A percentile compares a stretch with the other conserved stretches of the same genome.
Conservation (phyloP, 2,888 invertebrate species). For the Piscicola geometra region DNA sequence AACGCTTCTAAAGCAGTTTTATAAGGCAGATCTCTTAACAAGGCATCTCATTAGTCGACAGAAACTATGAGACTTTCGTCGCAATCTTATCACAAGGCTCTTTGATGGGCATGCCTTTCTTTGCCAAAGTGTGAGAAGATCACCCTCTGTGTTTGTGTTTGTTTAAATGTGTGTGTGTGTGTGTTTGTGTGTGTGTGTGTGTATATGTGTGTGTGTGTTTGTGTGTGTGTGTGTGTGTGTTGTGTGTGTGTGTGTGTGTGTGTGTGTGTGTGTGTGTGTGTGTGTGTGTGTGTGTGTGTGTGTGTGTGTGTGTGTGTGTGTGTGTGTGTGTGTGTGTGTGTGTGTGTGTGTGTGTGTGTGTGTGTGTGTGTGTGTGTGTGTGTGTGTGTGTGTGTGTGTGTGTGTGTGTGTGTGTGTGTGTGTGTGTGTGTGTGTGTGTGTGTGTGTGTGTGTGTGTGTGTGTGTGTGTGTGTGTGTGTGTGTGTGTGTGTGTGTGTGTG, state of each 20-base stretch:
- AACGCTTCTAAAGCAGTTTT: too few species aligned
- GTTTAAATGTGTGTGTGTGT: background rate
- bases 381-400: slow-evolving; percentile 15
- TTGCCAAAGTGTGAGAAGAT: too few species aligned
- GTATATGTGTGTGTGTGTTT: slow-evolving; percentile 1
- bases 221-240: background rate
- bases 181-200: slow-evolving; percentile 1
- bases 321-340: slow-evolving; percentile 15
- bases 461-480: too few species aligned
- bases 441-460: slow-evolving; percentile 1
- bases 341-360: slow-evolving; percentile 13
- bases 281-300: slow-evolving; percentile 15
- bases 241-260: slow-evolving; percentile 4
- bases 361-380: slow-evolving; percentile 15
- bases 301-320: slow-evolving; percentile 15
- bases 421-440: slow-evolving; percentile 15
- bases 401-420: slow-evolving; percentile 12
- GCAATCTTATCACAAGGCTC: too few species aligned
- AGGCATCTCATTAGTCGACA: too few species aligned
- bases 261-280: slow-evolving; percentile 15
- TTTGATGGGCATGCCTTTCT: too few species aligned
- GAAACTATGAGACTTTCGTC: too few species aligned
- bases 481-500: too few species aligned
- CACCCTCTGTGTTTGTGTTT: background rate
- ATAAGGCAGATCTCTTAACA: too few species aligned